Conservation (phyloP, 2,113 vertebrate genomes). For the Paratilapia polleni region DNA sequence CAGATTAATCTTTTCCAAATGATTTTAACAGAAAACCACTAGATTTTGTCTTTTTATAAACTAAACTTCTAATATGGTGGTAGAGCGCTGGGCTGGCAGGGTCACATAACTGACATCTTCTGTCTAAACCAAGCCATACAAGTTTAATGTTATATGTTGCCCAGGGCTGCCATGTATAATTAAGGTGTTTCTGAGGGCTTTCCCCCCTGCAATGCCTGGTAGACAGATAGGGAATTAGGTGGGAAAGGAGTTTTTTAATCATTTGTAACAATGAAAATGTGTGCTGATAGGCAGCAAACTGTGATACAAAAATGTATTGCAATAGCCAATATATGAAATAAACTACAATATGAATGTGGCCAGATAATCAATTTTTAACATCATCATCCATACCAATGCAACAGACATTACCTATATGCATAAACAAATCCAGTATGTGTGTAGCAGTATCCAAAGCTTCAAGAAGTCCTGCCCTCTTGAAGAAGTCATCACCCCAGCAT, state of each 20-base stretch:
- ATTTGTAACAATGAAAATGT: slow-evolving; percentile 24
- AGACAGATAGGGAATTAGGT: slow-evolving; percentile 50
- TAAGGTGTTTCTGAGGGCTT: slow-evolving; percentile 59
- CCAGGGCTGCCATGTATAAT: slow-evolving; percentile 77
- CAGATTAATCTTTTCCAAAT: background rate
- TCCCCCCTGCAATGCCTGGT: slow-evolving; percentile 11
- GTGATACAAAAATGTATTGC: background rate
- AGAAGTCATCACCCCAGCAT: slow-evolving; percentile 7
- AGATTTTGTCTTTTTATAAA: slow-evolving; percentile 12
- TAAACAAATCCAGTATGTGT: background rate
- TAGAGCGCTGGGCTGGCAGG: slow-evolving; percentile 22
- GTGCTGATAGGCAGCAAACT: background rate
- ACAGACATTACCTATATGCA: background rate
- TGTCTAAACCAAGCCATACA: slow-evolving; percentile 71
- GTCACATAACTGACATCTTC: slow-evolving; percentile 62
- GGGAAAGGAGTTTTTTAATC: slow-evolving; percentile 30
- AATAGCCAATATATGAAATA: background rate
- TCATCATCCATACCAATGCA: background rate
- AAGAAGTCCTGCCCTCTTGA: slow-evolving; percentile 1
- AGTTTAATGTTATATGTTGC: slow-evolving; percentile 76
- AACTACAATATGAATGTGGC: background rate
- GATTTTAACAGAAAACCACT: slow-evolving; percentile 4
- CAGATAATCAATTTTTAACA: background rate
- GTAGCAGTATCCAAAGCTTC: background rate
- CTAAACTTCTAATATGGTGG: slow-evolving; percentile 28